Percentiles rank a stretch among this genome's conserved stretches.
Conservation (phyloP, 2,888 invertebrate genomes). For the Rugalucina vietnamica region DNA sequence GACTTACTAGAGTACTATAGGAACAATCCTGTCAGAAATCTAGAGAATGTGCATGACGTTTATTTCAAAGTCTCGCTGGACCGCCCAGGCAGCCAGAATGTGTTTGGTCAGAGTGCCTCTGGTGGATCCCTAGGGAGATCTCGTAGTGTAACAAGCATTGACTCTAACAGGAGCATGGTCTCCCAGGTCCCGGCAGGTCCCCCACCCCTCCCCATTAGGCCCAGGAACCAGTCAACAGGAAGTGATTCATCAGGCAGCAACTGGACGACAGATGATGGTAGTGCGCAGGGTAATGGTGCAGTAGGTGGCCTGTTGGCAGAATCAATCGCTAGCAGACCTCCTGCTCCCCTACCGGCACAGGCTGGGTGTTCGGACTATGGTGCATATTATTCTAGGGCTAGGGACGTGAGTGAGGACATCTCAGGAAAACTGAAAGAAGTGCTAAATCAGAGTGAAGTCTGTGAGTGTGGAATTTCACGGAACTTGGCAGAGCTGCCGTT, state of each 20-base stretch:
- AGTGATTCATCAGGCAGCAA: slow-evolving; percentile 28
- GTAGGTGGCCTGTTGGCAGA: not conserved
- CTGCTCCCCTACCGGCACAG: slow-evolving; percentile 62
- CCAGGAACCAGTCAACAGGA: slow-evolving; percentile 9
- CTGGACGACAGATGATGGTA: not conserved
- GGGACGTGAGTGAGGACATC: slow-evolving; percentile 65
- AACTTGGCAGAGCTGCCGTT: slow-evolving; percentile 67
- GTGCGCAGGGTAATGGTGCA: not conserved
- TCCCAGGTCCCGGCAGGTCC: not conserved
- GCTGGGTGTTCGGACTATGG: slow-evolving; percentile 37
- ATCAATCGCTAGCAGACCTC: slow-evolving; percentile 48
- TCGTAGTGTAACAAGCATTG: not conserved
- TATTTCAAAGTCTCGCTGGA: slow-evolving; percentile 48
- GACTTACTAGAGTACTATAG: slow-evolving; percentile 60
- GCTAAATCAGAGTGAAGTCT: slow-evolving; percentile 67
- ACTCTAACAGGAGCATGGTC: not conserved
- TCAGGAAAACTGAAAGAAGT: slow-evolving; percentile 67
- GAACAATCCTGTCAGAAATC: slow-evolving; percentile 64
- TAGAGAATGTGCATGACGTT: slow-evolving; percentile 67
- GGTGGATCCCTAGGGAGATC: not conserved
- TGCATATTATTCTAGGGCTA: slow-evolving; percentile 67
- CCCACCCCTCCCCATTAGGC: slow-evolving; percentile 30
- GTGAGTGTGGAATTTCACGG: slow-evolving; percentile 75
- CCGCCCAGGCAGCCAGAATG: not conserved
- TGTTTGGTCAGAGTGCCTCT: not conserved